Percentiles rank a stretch among this genome's conserved stretches.
These are phyloP conservation scores for Alethe diademata DNA, from an alignment of 2,113 vertebrate species.

Conservation along the genomic window DNA sequence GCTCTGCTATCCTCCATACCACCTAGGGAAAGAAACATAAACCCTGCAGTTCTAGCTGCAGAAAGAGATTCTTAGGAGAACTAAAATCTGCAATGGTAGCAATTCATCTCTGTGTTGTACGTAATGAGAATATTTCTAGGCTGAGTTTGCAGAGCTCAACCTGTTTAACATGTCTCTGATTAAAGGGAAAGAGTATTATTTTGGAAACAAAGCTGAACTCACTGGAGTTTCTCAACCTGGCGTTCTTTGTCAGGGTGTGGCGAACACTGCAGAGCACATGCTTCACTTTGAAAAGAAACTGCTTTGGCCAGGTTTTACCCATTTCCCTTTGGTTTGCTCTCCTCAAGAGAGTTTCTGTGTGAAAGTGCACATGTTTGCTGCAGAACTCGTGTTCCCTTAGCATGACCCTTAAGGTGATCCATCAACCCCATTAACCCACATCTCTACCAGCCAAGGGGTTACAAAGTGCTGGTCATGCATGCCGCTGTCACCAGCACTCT, in stretches of 20 bases:
- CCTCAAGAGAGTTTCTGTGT: background rate
- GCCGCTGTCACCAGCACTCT: background rate
- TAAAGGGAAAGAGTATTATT: slow-evolving; percentile 51
- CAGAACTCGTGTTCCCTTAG: background rate
- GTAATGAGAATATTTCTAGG: background rate
- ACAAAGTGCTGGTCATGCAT: background rate
- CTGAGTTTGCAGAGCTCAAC: slow-evolving; percentile 40
- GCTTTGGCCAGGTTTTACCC: background rate
- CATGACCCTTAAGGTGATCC: background rate
- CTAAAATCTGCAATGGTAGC: background rate
- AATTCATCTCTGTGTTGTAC: background rate
- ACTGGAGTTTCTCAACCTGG: slow-evolving; percentile 33
- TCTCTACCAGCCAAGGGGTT: background rate
- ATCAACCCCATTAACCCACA: background rate
- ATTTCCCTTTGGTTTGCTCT: background rate
- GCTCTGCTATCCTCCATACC: background rate
- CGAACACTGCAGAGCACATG: background rate
- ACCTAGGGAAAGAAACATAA: slow-evolving; percentile 7
- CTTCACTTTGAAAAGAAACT: background rate
- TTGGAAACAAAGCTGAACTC: slow-evolving; percentile 42
- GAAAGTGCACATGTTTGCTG: background rate
- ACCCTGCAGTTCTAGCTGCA: background rate
- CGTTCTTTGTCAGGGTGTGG: slow-evolving; percentile 14
- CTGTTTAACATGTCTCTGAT: slow-evolving; percentile 32
- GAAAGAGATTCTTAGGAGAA: background rate